Base-by-base conservation (phyloP, 1,140 invertebrate species). In the Episyrphus balteatus region DNA sequence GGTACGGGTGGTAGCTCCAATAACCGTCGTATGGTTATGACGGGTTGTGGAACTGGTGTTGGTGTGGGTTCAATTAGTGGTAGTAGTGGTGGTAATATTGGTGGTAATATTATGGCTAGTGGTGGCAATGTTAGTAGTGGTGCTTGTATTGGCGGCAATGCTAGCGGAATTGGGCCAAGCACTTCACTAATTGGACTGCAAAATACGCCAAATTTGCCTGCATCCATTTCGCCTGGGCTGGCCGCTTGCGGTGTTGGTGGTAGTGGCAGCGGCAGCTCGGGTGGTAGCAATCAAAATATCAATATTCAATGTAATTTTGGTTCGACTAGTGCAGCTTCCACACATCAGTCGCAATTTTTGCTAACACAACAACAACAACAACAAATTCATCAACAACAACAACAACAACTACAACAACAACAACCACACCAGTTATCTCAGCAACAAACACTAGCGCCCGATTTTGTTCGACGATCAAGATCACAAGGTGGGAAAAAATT, bases 401-500 rank as follows among this genome's bases (percentile, higher is more conserved):
- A 48, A 47, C 43, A 40, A 33, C 46, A 41, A 31, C 54, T 53
- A 26, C 8, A 9, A 34, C 13, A 34, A 9, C 15, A 37, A n/a
- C 36, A 37, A 15, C 36, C 13, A 31, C 56, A 56, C 11, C 57
- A 58, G 34, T 47, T 48, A 41, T 2, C 59, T 56, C 9, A 40
- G 39, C 46, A 47, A 38, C 47, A 48, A 44, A 32, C 30, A 38
- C 33, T 48, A 19, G 34, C 41, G 19, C 42, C 34, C 55, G 61
- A 64, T 51, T 60, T 59, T 49, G 52, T 64, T 66, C 75, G 83
- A 65, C 79, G 82, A 61, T 85, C 83, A 67, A 83, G 85, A 71
- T 84, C 81, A 73, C 86, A 89, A 86, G 86, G 86, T 86, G 88
- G 86, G 78, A 81, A 84, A 76, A 84, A 83, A 76, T 81, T 87